Conservation (phyloP, 2,888 invertebrate genomes). For the Drosophila infuscata region DNA sequence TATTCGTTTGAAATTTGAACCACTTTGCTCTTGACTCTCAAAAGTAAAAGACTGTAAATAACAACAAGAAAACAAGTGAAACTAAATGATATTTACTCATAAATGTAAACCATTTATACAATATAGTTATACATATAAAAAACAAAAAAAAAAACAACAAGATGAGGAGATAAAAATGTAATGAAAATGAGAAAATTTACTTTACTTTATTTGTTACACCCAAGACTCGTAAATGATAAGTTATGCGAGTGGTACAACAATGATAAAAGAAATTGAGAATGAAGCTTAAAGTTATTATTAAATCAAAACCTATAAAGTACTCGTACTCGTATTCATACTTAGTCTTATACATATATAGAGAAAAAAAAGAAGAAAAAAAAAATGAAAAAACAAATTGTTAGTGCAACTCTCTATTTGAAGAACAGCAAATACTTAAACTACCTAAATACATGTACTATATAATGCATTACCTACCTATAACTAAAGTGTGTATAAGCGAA, state of each 20-base stretch:
- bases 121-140: slow-evolving; percentile 35
- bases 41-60: slow-evolving; percentile 80
- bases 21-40: slow-evolving; percentile 80
- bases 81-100: slow-evolving; percentile 75
- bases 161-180: slow-evolving; percentile 21
- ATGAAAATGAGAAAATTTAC: slow-evolving; percentile 50
- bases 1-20: slow-evolving; percentile 57
- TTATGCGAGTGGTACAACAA: slow-evolving; percentile 31
- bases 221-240: slow-evolving; percentile 46
- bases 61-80: slow-evolving; percentile 60
- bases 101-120: slow-evolving; percentile 61
- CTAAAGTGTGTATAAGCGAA: slow-evolving; percentile 33
- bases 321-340: slow-evolving; percentile 52
- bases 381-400: slow-evolving; percentile 39
- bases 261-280: slow-evolving; percentile 29
- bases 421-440: slow-evolving; percentile 34
- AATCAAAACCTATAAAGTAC: slow-evolving; percentile 71
- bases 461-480: slow-evolving; percentile 22
- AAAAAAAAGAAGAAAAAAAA: not conserved
- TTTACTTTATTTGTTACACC: slow-evolving; percentile 60
- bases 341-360: slow-evolving; percentile 43
- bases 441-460: slow-evolving; percentile 41
- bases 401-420: slow-evolving; percentile 49
- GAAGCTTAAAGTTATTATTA: slow-evolving; percentile 65
- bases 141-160: slow-evolving; percentile 1